Base-by-base conservation (phyloP, 2,888 invertebrate genomes). In the Tetragnatha montana region DNA sequence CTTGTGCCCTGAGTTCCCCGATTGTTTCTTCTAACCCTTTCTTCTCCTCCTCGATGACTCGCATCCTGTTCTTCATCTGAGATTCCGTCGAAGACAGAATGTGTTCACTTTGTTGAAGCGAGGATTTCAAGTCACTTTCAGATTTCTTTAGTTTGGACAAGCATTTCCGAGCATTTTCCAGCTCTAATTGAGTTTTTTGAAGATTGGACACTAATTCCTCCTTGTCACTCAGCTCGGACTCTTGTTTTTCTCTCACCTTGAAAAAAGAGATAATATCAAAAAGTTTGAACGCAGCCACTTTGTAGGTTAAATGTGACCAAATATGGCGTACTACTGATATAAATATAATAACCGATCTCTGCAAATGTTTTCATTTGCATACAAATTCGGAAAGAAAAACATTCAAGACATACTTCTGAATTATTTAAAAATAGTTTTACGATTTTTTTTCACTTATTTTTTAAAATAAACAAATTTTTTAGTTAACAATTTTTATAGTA, bases 71-170 rank as follows among this genome's bases (percentile, higher is more conserved):
- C 21, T 83, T 80, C 87, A 91, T 60, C n/a, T 91, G 81, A 10
- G 50, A 35, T 87, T 94, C 94, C 8, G 94, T 93, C 71, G 95
- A 95, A 0, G 94, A 93, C 83, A 95, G 95, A 0, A 95, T 93
- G 21, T 93, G 94, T 8, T 93, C 93, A 69, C 94, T 93, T 92
- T 95, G 94, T 0, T 93, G 93, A 7, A 94, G 91, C 86, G 91
- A 92, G 88, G 91, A 91, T 60, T 91, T 84, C 21, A 91, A 78
- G 19, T 88, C 87, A 14, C 69, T 81, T 76, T 91, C 89, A 0
- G 91, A 88, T 49, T 90, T 87, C 47, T 87, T 78, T 50, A 91
- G 49, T 71, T 87, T 89, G 19, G 93, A 93, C 81, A 93, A 83
- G 21, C 93, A 92, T 85, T 92, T 92, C 76, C 93, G 91, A 50